Conservation (phyloP, 2,797 vertebrate genomes). For the Poecile montanus region DNA sequence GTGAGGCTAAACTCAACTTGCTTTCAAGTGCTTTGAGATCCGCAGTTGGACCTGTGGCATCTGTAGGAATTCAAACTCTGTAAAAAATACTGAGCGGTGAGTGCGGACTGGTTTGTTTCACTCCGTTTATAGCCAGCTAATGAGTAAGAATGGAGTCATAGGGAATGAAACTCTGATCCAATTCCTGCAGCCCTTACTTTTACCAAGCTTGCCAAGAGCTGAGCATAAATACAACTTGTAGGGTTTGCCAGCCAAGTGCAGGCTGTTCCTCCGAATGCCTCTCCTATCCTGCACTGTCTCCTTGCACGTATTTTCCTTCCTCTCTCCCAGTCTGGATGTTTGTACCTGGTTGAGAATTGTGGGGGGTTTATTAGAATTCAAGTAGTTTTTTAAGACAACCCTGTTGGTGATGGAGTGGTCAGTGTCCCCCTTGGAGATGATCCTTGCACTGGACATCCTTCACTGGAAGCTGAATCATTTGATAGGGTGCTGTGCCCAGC, state of each 20-base stretch:
- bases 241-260: conserved; percentile 30
- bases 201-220: conserved; percentile 31
- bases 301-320: not conserved
- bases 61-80: not conserved
- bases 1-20: not conserved
- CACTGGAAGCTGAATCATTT: not conserved
- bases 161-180: not conserved
- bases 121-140: conserved; percentile 41
- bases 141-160: conserved; percentile 50
- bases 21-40: conserved; percentile 5
- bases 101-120: conserved; percentile 21
- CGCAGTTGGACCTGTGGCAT: not conserved
- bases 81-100: not conserved
- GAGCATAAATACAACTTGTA: conserved; percentile 9
- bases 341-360: not conserved
- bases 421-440: not conserved
- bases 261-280: not conserved
- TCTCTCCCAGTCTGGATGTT: not conserved
- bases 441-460: not conserved
- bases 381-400: not conserved
- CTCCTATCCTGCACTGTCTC: not conserved
- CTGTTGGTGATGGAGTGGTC: not conserved
- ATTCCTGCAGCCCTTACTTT: conserved; percentile 14
- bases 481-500: not conserved
- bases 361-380: not conserved